These are phyloP conservation scores for Callyntrura guangdongensis DNA, from an alignment of 2,888 invertebrate species.

Conservation along the genomic window DNA sequence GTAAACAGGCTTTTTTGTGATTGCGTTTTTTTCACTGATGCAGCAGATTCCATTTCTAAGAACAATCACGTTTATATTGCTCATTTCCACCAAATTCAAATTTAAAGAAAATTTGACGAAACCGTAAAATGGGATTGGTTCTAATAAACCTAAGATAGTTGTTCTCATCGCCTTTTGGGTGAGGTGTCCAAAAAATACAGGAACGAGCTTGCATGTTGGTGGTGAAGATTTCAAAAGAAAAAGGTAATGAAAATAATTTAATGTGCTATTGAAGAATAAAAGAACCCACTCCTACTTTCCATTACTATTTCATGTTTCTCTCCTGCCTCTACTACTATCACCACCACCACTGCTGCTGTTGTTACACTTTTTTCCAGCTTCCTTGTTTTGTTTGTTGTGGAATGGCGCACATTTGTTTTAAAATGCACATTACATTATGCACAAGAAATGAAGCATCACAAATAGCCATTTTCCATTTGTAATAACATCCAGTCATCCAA, in stretches of 20 bases:
- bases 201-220: background rate
- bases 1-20: no score
- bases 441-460: conserved; percentile 84
- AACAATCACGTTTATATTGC: conserved; percentile 47
- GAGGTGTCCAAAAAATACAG: conserved; percentile 39
- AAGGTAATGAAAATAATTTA: conserved; percentile 27
- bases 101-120: conserved; percentile 37
- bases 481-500: conserved; percentile 84
- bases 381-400: background rate
- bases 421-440: conserved; percentile 75
- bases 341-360: background rate
- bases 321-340: background rate
- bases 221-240: conserved; percentile 6
- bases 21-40: background rate
- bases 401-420: conserved; percentile 61
- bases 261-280: conserved; percentile 23
- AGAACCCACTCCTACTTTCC: background rate
- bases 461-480: conserved; percentile 84
- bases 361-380: background rate
- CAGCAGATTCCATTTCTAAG: conserved; percentile 40
- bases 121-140: conserved; percentile 41
- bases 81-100: conserved; percentile 53
- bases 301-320: background rate
- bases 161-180: background rate
- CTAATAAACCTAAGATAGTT: conserved; percentile 15